A percentile compares a stretch with the other conserved stretches of the same genome.
phyloP scores from a whole-genome alignment of 2,888 invertebrate species.

The Aleiodes leptofemur region DNA sequence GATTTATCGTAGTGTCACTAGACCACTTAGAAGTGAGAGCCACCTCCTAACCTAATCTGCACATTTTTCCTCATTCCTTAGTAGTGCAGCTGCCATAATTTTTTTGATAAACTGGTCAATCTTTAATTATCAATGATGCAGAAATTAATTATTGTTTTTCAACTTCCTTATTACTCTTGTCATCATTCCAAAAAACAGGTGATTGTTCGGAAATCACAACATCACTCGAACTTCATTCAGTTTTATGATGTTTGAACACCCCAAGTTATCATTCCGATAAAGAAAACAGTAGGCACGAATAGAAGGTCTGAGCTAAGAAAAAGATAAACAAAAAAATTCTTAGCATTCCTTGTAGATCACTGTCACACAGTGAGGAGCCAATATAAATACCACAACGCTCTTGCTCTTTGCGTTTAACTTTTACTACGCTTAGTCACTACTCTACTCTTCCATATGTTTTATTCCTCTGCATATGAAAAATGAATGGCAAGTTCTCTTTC shows the following conservation, averaged over 20 bases:
- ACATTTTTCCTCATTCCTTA: no score
- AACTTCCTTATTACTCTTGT: background rate
- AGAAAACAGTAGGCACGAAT: conserved; percentile 40
- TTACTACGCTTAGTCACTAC: conserved; percentile 40
- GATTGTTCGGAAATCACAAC: background rate
- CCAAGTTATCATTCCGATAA: conserved; percentile 40
- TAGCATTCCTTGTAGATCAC: conserved; percentile 73
- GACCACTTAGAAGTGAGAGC: no score
- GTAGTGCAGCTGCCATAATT: no score
- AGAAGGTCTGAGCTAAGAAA: conserved; percentile 1
- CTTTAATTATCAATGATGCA: no score
- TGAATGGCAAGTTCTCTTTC: conserved; percentile 19
- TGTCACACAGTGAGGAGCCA: conserved; percentile 73
- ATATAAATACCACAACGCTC: conserved; percentile 74
- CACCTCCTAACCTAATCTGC: no score
- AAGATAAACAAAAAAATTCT: conserved; percentile 52
- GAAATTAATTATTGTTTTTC: no score
- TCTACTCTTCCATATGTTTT: conserved; percentile 33
- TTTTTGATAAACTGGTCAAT: no score
- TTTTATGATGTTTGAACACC: conserved; percentile 36
- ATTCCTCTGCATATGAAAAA: conserved; percentile 35
- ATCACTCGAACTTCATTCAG: background rate
- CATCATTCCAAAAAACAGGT: conserved; percentile 41
- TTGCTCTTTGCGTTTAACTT: conserved; percentile 42
- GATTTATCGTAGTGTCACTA: no score